Percentiles rank a stretch among this genome's conserved stretches.
Evolutionary conservation across 2,888 invertebrate genomes (phyloP).

Genomic region (Pterostichus madidus): DNA sequence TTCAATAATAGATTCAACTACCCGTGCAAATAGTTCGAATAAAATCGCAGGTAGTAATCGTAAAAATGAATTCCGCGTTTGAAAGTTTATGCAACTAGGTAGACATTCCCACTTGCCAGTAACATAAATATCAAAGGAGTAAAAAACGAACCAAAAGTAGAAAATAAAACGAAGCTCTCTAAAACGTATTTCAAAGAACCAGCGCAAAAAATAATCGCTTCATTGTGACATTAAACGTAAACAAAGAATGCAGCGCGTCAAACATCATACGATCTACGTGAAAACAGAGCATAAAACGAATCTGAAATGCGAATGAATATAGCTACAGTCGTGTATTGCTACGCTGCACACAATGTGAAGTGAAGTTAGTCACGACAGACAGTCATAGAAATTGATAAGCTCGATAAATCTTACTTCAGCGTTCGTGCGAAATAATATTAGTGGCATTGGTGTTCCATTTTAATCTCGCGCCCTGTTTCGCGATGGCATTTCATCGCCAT

Average conservation of each 20-base stretch:
- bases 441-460: slow-evolving; percentile 51
- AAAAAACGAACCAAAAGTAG: slow-evolving; percentile 20
- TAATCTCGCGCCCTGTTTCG: slow-evolving; percentile 28
- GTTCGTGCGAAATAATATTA: slow-evolving; percentile 61
- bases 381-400: slow-evolving; percentile 60
- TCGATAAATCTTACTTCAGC: slow-evolving; percentile 56
- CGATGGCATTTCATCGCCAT: slow-evolving; percentile 39
- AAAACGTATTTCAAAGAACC: slow-evolving; percentile 38
- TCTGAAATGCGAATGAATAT: slow-evolving; percentile 45
- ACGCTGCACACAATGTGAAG: slow-evolving; percentile 21
- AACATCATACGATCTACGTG: slow-evolving; percentile 41
- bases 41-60: slow-evolving; percentile 43
- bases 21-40: slow-evolving; percentile 29
- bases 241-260: slow-evolving; percentile 40
- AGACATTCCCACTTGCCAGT: slow-evolving; percentile 11
- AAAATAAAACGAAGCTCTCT: slow-evolving; percentile 11
- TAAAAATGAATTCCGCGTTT: slow-evolving; percentile 45
- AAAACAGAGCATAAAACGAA: slow-evolving; percentile 30
- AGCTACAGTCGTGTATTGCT: not conserved
- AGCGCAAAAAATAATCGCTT: slow-evolving; percentile 45
- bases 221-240: slow-evolving; percentile 46
- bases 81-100: slow-evolving; percentile 32
- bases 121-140: slow-evolving; percentile 43
- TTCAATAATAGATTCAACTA: slow-evolving; percentile 51
- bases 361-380: slow-evolving; percentile 59